Evolutionary conservation across 2,797 vertebrate genomes (phyloP), one percentile per base, ranked within the genome.

Genomic region (Melanotaenia boesemani): DNA sequence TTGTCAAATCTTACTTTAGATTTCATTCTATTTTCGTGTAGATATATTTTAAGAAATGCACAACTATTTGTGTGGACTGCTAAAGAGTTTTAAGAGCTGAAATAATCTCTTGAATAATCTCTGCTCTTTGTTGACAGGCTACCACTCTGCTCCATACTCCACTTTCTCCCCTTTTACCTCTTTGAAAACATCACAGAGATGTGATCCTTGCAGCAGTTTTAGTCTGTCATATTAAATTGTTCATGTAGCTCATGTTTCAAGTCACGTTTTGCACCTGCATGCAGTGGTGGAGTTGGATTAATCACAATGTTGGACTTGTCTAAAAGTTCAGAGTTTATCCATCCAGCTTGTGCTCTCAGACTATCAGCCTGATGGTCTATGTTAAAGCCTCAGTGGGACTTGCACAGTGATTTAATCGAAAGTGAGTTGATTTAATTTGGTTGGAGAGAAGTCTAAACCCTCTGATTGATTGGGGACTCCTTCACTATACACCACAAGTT

Each of bases 381-480:
- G 82, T 64, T 67, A 12, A 54, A 70, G 73, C 58, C 76, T 85
- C 81, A 32, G 28, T 41, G 77, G 81, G 75, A 71, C 74, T 58
- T 44, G 48, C 63, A 68, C 77, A 59, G 73, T 82, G 83, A 90
- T 86, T 87, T 86, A 89, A 90, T 86, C 80, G 84, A 85, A 88
- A 87, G 76, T 26, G 82, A 89, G 89, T 75, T 85, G 81, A 88
- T 90, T 92, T 89, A 87, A 93, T 92, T 91, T 85, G 69, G 75
- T 76, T 63, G 83, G 86, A 83, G 72, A 70, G 74, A 69, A 86
- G 79, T 86, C 76, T 79, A 83, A 90, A 77, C 58, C 76, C 62
- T 12, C 56, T 58, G 84, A 93, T 92, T 90, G 86, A 92, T 87
- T 48, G 74, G 32, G 28, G 72, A 73, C 60, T 83, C 68, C 69